Percentiles rank a stretch among this genome's conserved stretches.
These are phyloP conservation scores for Leistus spinibarbis DNA, from an alignment of 2,888 invertebrate genomes.

Conservation along the genomic window DNA sequence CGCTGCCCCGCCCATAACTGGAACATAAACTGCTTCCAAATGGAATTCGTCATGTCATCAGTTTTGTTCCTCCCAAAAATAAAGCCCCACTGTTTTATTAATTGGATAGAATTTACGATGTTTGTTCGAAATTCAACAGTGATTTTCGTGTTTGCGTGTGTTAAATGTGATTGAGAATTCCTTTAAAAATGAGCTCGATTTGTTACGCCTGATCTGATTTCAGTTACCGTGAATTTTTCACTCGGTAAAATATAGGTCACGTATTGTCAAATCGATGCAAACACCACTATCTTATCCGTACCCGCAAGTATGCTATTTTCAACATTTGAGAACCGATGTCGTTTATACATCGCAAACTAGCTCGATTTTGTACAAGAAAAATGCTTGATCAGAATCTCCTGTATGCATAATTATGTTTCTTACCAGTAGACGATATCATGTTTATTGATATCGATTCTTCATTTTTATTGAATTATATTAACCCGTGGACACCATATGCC, in stretches of 20 bases:
- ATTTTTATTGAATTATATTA: too few species aligned
- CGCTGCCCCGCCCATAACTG: neutral
- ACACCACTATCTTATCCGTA: neutral
- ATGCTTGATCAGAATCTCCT: too few species aligned
- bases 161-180: constrained; percentile 18
- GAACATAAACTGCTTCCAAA: neutral
- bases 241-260: neutral
- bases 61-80: neutral
- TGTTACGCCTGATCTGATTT: constrained; percentile 12
- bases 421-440: too few species aligned
- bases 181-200: constrained; percentile 20
- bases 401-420: too few species aligned
- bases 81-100: constrained; percentile 10
- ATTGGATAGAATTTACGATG: constrained; percentile 9
- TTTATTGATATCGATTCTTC: too few species aligned
- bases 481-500: too few species aligned
- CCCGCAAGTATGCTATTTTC: neutral
- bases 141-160: neutral
- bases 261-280: neutral
- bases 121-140: constrained; percentile 7
- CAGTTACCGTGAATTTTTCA: neutral
- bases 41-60: neutral
- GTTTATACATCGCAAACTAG: too few species aligned
- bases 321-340: too few species aligned
- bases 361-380: too few species aligned